Percentiles rank a stretch among this genome's conserved stretches.
These are phyloP conservation scores for Drosophila fungiperda DNA, from an alignment of 2,888 invertebrate species.

Conservation along the genomic window DNA sequence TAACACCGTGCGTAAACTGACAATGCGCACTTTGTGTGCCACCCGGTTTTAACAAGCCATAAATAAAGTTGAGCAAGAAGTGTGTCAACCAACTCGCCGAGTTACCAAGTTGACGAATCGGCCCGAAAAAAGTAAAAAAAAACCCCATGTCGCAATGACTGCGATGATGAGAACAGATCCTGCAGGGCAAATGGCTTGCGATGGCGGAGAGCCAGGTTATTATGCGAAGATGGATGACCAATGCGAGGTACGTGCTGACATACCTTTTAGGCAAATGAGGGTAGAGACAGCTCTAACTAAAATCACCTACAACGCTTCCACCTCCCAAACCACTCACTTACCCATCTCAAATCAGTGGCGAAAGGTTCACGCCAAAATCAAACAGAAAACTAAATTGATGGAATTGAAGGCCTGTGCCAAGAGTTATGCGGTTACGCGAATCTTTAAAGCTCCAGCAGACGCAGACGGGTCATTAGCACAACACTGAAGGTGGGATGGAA, in stretches of 20 bases:
- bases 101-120: conserved; percentile 59
- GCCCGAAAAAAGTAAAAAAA: conserved; percentile 31
- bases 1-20: conserved; percentile 51
- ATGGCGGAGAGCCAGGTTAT: background rate
- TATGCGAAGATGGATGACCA: conserved; percentile 47
- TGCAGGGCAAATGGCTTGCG: conserved; percentile 40
- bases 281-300: conserved; percentile 66
- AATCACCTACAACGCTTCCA: background rate
- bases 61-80: conserved; percentile 66
- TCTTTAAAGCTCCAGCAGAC: conserved; percentile 42
- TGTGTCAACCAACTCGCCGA: conserved; percentile 43
- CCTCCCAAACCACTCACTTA: background rate
- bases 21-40: conserved; percentile 32
- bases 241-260: conserved; percentile 69
- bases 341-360: background rate
- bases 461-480: conserved; percentile 65
- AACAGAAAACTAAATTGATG: conserved; percentile 17
- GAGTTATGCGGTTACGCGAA: conserved; percentile 9
- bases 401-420: conserved; percentile 41
- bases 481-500: background rate
- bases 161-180: conserved; percentile 61
- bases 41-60: conserved; percentile 57
- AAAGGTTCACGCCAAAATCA: conserved; percentile 9
- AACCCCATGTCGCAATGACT: conserved; percentile 21
- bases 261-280: conserved; percentile 79